Percentiles rank a stretch among this genome's conserved stretches.
Conservation (phyloP, 2,113 vertebrate genomes). For the Hippotragus niger region DNA sequence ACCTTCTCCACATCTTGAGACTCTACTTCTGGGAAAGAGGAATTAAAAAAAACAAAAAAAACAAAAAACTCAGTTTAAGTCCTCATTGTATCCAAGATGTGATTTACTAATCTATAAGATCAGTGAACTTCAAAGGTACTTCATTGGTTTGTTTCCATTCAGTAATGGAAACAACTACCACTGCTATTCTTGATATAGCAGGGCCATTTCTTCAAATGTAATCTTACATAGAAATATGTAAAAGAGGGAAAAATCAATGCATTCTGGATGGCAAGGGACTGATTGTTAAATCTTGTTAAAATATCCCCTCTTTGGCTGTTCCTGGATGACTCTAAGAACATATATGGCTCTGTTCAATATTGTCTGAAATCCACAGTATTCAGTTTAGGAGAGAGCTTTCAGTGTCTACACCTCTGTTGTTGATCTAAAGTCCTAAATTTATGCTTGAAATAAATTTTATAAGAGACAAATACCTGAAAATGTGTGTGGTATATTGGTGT, state of each 20-base stretch:
- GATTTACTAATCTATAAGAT: background rate
- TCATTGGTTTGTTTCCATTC: background rate
- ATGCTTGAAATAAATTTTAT: background rate
- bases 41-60: no score
- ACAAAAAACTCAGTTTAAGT: background rate
- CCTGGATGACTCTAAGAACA: background rate
- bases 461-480: background rate
- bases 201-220: background rate
- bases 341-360: background rate
- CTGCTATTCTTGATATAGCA: background rate
- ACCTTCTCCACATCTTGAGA: background rate
- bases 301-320: background rate
- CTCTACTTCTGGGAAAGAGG: background rate
- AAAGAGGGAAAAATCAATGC: background rate
- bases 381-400: background rate
- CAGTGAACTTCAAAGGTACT: background rate
- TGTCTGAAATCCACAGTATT: conserved; percentile 20
- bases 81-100: background rate
- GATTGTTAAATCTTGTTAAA: background rate
- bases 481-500: background rate
- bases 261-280: background rate
- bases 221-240: background rate
- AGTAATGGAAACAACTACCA: background rate
- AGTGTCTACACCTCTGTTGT: background rate
- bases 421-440: background rate